Conservation (phyloP, 1,140 invertebrate genomes). For the Solenopsis fugax region DNA sequence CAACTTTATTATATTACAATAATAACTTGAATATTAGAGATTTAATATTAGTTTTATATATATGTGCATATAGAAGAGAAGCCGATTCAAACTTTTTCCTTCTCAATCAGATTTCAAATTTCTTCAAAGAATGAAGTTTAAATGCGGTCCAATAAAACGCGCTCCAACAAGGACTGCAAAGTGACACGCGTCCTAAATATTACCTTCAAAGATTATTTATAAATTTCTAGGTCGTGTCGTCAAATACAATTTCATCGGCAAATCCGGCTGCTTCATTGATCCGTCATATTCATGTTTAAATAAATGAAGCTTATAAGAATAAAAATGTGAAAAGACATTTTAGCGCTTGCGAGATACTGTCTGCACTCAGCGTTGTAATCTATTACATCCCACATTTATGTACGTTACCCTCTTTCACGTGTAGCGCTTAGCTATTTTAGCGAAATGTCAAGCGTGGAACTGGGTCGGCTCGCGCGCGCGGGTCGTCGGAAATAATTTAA, state of each 20-base stretch:
- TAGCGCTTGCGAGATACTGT: neutral
- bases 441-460: constrained; percentile 56
- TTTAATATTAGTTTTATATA: neutral
- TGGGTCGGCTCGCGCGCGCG: constrained; percentile 26
- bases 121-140: neutral
- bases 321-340: neutral
- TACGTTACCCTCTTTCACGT: neutral
- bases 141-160: neutral
- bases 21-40: too few relatives aligned
- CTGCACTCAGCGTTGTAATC: constrained; percentile 38
- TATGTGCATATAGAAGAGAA: neutral
- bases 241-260: neutral
- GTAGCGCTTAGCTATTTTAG: constrained; percentile 44
- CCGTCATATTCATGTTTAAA: neutral
- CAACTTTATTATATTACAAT: neutral
- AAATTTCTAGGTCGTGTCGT: neutral
- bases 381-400: constrained; percentile 12
- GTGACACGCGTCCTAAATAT: neutral
- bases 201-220: neutral
- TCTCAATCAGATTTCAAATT: neutral
- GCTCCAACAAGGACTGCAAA: neutral
- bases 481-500: constrained; percentile 59
- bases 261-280: neutral
- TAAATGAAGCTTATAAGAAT: neutral
- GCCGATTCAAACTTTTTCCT: neutral